Percentiles rank a stretch among this genome's conserved stretches.
These are phyloP conservation scores for Zapus hudsonius DNA, from an alignment of 2,113 vertebrate genomes.

Conservation along the genomic window DNA sequence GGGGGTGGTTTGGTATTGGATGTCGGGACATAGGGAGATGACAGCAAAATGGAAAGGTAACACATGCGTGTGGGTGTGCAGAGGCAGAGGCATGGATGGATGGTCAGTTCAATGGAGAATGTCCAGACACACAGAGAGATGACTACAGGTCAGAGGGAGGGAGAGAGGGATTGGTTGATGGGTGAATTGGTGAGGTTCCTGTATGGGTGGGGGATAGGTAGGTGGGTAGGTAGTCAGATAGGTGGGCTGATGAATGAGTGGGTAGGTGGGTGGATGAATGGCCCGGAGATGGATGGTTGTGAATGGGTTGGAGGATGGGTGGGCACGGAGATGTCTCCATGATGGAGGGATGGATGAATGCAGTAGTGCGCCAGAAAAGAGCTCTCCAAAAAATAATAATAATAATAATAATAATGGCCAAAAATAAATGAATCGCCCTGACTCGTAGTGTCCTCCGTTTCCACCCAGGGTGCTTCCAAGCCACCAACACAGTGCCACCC, in stretches of 20 bases:
- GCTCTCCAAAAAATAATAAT: background rate
- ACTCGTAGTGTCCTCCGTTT: background rate
- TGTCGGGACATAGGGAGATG: no score
- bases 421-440: background rate
- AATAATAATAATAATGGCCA: no score
- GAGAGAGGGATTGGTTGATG: background rate
- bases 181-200: background rate
- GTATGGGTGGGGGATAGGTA: no score
- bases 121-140: background rate
- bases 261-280: background rate
- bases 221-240: background rate
- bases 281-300: background rate
- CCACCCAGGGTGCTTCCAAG: background rate
- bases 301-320: no score
- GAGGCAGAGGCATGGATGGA: background rate
- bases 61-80: background rate
- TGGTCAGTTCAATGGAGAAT: background rate
- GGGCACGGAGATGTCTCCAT: background rate
- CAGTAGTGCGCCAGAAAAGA: fast-evolving
- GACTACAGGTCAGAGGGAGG: no score
- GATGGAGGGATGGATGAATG: background rate
- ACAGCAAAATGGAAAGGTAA: no score
- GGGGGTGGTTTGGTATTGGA: background rate
- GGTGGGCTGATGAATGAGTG: background rate
- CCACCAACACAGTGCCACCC: background rate